Base-by-base conservation (phyloP, 2,113 vertebrate genomes). In the Brachirus orientalis region DNA sequence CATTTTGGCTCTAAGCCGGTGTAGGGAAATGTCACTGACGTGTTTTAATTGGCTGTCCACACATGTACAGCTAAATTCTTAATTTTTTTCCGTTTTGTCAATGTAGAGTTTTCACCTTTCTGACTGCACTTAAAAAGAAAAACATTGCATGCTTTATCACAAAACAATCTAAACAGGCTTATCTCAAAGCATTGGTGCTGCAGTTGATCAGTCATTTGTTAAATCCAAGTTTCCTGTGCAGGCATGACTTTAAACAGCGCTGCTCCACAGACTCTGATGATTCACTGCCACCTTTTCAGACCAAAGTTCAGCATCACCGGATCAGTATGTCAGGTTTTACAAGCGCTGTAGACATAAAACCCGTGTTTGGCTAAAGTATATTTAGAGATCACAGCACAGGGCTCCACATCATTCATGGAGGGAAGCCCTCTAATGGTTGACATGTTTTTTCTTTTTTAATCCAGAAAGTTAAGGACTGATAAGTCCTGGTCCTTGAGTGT, bases 401-500 rank as follows among this genome's bases (percentile, higher is more conserved):
- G 38, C 40, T 16, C 4, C 4, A 10, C 46, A 60, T 76, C 11
- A 41, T 54, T 79, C 53, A 58, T 18, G 28, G 12, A 22, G 33
- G 45, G 17, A 67, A 68, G 22, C 17, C 2, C 7, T 64, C 38
- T 22, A 2, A 13, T 41, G 46, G 41, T 41, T 41, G 10, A 52
- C 51, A 55, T 68, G 46, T 63, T 65, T 68, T 20, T 57, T 3
- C 6, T 28, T 28, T 28, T 3, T 28, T 28, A 18, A 52, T 69
- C 35, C 52, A 77, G 28, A 69, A 75, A 40, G 46, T 80, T 64
- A n/a, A 69, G 47, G 68, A 58, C 57, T 48, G 54, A 48, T 63
- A 78, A 76, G 44, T 9, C 40, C 47, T 53, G 46, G 20, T 54
- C 28, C 6, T 28, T 28, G 28, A 28, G 28, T 28, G 28, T 28